Evolutionary conservation across 1,140 invertebrate species (phyloP).

Genomic region (Dryas iulia): DNA sequence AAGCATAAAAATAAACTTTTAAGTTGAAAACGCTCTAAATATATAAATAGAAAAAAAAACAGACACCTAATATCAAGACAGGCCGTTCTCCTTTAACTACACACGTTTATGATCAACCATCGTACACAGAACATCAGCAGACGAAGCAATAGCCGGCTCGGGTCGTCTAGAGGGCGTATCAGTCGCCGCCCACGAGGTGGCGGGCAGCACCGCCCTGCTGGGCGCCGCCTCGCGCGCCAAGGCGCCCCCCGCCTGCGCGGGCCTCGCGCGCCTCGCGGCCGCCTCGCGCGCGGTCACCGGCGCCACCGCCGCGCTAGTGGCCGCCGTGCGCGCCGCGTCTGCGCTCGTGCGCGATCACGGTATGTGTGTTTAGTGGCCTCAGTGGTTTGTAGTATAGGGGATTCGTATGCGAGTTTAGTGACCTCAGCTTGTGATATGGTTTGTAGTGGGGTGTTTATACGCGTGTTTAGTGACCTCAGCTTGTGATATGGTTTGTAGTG

Average conservation of each 20-base stretch:
- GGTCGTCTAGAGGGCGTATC: conserved; percentile 96
- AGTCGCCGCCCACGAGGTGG: conserved; percentile 98
- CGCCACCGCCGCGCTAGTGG: conserved; percentile 95
- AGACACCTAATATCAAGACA: too few relatives aligned
- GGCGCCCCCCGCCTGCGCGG: conserved; percentile 90
- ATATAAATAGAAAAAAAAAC: too few relatives aligned
- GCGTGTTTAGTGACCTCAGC: too few relatives aligned
- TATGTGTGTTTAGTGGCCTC: conserved; percentile 20
- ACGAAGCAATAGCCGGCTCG: conserved; percentile 92
- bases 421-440: too few relatives aligned
- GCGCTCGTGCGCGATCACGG: conserved; percentile 49
- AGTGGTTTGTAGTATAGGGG: too few relatives aligned
- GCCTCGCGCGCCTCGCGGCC: conserved; percentile 88
- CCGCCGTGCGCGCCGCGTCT: conserved; percentile 88
- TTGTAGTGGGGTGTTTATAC: too few relatives aligned
- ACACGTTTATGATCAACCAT: too few relatives aligned
- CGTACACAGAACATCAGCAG: conserved; percentile 91
- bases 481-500: too few relatives aligned
- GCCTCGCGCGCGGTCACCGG: conserved; percentile 94
- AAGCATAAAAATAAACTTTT: too few relatives aligned
- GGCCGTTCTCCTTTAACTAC: too few relatives aligned
- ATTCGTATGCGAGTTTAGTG: too few relatives aligned
- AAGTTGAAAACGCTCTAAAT: too few relatives aligned
- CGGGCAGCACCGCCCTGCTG: conserved; percentile 97
- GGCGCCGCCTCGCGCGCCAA: conserved; percentile 97